Conservation (phyloP, 2,113 vertebrate genomes). For the Crypturellus undulatus region DNA sequence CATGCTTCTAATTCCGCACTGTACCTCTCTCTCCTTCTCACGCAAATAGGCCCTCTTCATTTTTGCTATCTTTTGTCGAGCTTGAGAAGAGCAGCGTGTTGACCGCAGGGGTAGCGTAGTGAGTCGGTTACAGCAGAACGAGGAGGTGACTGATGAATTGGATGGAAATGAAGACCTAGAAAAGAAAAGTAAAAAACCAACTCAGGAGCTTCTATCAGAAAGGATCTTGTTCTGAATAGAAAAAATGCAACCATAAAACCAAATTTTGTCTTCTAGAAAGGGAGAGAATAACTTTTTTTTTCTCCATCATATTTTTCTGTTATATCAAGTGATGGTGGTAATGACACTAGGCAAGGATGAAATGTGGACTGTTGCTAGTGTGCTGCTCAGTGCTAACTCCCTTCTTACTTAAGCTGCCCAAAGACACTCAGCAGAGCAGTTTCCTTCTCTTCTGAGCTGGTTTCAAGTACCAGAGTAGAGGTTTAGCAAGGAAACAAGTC, state of each 20-base stretch:
- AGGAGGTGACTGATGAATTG: background rate
- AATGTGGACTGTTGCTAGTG: background rate
- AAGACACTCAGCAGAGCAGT: background rate
- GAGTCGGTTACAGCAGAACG: background rate
- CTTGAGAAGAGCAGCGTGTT: slow-evolving; percentile 28
- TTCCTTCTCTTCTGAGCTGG: background rate
- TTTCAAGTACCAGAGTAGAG: background rate
- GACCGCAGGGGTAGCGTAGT: background rate
- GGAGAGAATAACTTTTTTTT: background rate
- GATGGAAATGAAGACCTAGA: background rate
- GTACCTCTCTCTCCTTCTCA: background rate
- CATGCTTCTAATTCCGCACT: background rate
- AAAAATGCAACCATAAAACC: background rate
- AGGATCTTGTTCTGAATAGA: background rate
- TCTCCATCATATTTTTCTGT: fast-evolving
- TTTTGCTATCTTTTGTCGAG: slow-evolving; percentile 34
- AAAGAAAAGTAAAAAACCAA: background rate
- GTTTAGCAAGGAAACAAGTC: background rate
- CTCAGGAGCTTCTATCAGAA: background rate
- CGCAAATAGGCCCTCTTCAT: slow-evolving; percentile 16
- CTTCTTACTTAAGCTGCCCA: background rate
- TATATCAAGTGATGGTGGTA: background rate
- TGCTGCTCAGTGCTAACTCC: background rate
- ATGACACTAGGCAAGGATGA: background rate
- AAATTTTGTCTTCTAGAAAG: background rate